Base-by-base conservation (phyloP, 2,888 invertebrate genomes). In the Pherbina coryleti region DNA sequence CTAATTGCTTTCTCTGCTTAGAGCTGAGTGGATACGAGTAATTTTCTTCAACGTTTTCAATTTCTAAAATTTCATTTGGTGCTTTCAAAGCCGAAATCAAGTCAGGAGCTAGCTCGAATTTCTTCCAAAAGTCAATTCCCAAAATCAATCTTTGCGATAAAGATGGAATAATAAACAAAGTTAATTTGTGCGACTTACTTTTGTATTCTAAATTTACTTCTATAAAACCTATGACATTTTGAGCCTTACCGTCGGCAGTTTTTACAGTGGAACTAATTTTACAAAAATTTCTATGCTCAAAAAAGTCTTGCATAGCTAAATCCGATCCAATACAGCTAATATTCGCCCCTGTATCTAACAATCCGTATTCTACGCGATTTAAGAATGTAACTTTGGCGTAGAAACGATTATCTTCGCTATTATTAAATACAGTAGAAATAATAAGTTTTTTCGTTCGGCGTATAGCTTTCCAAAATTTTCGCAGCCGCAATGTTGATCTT, bases 81-180 rank as follows among this genome's bases (percentile, higher is more conserved):
- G 5, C 5, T 11, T 53, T 19, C 4, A 17, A 53, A 5, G 53
- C 17, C 11, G 53, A 64, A 72, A 77, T 37, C 9, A 72, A 0
- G 28, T 55, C 19, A 2, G 71, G 49, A 4, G 55, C 28, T 8
- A 77, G 14, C 0, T 53, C 3, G 14, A 76, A 60, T 2, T 25
- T 51, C 8, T 67, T n/a, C 76, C 76, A 79, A 67, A 79, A 79
- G 60, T 80, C 78, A 0, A 78, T 70, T 0, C 76, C 79, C 9
- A 70, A 37, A n/a, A 78, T 74, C 11, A 79, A 60, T 0, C 62
- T 51, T n/a, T 76, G 73, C 4, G 34, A 17, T 8, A 78, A 19
- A 1, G 73, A 57, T 0, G 80, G 80, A 0, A 80, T 75, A 8
- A 77, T 55, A 7, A 66, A 78, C 2, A 80, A 51, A 22, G 66